Conservation (phyloP, 2,888 invertebrate species). For the Prionchulus punctatus region DNA sequence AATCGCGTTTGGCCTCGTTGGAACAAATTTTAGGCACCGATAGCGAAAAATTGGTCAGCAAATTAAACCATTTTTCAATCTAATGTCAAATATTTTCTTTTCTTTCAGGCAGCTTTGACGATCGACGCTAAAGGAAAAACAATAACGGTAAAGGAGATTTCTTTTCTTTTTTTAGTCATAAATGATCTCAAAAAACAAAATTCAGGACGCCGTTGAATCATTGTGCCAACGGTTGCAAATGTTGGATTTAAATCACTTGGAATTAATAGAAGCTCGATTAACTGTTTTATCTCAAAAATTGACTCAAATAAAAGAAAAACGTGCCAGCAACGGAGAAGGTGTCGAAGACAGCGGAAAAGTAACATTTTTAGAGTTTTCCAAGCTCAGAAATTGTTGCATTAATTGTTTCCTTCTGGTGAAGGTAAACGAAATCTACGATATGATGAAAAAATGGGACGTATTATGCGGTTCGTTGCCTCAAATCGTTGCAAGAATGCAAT, state of each 20-base stretch:
- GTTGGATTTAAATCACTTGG: conserved; percentile 62
- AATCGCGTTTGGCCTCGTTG: conserved; percentile 62
- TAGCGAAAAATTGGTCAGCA: conserved; percentile 58
- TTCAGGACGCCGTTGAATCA: conserved; percentile 54
- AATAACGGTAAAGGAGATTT: conserved; percentile 37
- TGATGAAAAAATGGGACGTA: conserved; percentile 68
- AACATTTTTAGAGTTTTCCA: not conserved
- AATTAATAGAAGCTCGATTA: conserved; percentile 64
- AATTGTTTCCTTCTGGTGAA: too few species aligned
- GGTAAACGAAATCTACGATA: conserved; percentile 66
- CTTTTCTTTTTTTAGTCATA: conserved; percentile 8
- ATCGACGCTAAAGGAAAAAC: conserved; percentile 34
- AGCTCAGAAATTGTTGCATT: conserved; percentile 1
- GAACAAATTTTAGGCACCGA: conserved; percentile 68
- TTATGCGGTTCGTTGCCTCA: conserved; percentile 59
- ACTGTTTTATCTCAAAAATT: conserved; percentile 57
- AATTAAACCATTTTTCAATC: too few species aligned
- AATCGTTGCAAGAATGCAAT: conserved; percentile 64
- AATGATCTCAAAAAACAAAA: conserved; percentile 5
- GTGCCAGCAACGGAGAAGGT: conserved; percentile 42
- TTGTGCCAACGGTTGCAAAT: conserved; percentile 61
- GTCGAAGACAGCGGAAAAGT: conserved; percentile 6
- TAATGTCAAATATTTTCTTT: too few species aligned
- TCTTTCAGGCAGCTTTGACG: conserved; percentile 20
- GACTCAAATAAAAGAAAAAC: conserved; percentile 51